phyloP scores from a whole-genome alignment of 2,888 invertebrate genomes.

The Caenorhabditis sinica region DNA sequence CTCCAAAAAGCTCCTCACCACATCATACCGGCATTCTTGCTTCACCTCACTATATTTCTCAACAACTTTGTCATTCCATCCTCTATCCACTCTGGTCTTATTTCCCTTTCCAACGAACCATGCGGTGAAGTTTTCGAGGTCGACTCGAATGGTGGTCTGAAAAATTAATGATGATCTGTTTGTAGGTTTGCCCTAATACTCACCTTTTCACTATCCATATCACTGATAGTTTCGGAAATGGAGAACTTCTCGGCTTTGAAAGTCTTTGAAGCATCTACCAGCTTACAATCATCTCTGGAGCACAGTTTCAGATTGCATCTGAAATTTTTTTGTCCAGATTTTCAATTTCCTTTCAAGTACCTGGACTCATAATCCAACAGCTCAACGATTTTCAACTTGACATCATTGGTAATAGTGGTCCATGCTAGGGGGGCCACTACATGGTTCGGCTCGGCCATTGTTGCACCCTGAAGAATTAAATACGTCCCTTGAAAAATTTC shows the following conservation, averaged over 20 bases:
- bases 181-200: not conserved
- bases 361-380: constrained; percentile 4
- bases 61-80: constrained; percentile 8
- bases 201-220: constrained; percentile 1
- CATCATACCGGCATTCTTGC: constrained; percentile 15
- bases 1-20: not conserved
- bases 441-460: too few species aligned
- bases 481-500: too few species aligned
- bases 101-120: constrained; percentile 46
- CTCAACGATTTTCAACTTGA: not conserved
- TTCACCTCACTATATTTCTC: constrained; percentile 4
- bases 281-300: constrained; percentile 20
- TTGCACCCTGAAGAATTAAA: too few species aligned
- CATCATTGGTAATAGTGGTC: not conserved
- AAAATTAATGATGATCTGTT: not conserved
- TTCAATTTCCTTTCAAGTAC: not conserved
- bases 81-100: constrained; percentile 30
- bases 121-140: constrained; percentile 29
- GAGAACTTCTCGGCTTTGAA: not conserved
- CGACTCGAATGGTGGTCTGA: constrained; percentile 26
- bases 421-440: not conserved
- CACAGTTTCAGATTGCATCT: constrained; percentile 33
- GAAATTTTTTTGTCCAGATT: not conserved
- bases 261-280: constrained; percentile 1
- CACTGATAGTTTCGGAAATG: not conserved